These are phyloP conservation scores for Gastracanthus pulcherrimus DNA, from an alignment of 2,888 invertebrate genomes.

Conservation along the genomic window DNA sequence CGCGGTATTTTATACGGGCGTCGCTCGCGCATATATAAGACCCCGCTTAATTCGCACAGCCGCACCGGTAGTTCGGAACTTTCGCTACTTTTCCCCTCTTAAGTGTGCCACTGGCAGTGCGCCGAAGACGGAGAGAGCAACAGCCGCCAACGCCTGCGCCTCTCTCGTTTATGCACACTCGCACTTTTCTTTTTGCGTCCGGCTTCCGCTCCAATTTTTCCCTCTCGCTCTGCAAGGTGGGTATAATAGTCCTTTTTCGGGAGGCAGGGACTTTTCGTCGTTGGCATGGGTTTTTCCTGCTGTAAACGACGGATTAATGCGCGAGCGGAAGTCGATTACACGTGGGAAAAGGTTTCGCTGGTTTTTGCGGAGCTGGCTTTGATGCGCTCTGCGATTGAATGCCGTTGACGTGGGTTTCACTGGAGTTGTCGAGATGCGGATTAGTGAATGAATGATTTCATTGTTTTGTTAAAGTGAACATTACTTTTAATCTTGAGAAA, in stretches of 20 bases:
- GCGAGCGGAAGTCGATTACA: neutral
- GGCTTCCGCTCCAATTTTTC: neutral
- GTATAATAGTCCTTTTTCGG: neutral
- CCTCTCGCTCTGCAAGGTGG: neutral
- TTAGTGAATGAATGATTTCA: no score
- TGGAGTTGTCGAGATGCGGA: no score
- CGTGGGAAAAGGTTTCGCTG: neutral
- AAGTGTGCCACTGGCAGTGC: neutral
- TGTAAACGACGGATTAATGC: neutral
- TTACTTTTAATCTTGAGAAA: neutral
- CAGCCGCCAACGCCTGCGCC: no score
- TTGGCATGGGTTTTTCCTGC: no score
- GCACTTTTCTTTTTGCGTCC: conserved; percentile 59
- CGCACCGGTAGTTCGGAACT: neutral
- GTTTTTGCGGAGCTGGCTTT: neutral
- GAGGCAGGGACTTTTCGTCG: no score
- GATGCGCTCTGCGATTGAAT: neutral
- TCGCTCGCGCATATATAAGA: neutral
- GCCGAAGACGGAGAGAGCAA: neutral
- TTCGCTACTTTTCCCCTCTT: neutral
- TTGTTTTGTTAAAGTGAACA: no score
- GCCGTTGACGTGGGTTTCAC: no score
- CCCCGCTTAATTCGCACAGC: neutral
- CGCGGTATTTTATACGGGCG: neutral
- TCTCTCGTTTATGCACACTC: no score